Conservation (phyloP, 2,113 vertebrate genomes). For the Catagonus wagneri region DNA sequence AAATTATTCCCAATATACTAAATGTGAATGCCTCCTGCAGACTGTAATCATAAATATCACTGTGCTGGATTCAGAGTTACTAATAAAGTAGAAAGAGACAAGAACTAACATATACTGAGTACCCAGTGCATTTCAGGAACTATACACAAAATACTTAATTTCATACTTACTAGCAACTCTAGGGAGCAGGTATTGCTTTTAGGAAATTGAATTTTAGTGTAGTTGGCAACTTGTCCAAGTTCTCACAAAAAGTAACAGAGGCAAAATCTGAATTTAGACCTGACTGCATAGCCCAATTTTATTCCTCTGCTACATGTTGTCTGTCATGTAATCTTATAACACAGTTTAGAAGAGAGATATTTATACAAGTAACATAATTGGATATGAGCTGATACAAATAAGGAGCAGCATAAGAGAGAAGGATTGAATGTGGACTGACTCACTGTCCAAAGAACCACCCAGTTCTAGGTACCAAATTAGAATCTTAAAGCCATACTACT, state of each 20-base stretch:
- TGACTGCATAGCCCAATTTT: not conserved
- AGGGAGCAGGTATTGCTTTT: conserved; percentile 24
- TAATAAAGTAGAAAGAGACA: conserved; percentile 8
- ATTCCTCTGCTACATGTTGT: not conserved
- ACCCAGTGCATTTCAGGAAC: not conserved
- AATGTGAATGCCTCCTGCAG: not conserved
- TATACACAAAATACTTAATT: not conserved
- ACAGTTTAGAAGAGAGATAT: conserved; percentile 23
- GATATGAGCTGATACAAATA: not conserved
- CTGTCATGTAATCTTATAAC: not conserved
- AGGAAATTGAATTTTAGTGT: not conserved
- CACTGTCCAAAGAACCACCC: not conserved
- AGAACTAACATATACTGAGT: not conserved
- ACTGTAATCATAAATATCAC: not conserved
- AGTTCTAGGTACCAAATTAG: not conserved
- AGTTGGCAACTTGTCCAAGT: not conserved
- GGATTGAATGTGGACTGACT: not conserved
- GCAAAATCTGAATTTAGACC: conserved; percentile 1
- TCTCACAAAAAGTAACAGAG: not conserved
- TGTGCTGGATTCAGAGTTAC: not conserved
- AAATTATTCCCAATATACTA: not conserved
- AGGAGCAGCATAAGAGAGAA: not conserved
- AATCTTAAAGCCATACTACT: not conserved
- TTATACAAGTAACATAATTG: not conserved
- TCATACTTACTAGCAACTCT: not conserved